These are phyloP conservation scores for Mythimna ferrago DNA, from an alignment of 2,888 invertebrate species.

Conservation along the genomic window DNA sequence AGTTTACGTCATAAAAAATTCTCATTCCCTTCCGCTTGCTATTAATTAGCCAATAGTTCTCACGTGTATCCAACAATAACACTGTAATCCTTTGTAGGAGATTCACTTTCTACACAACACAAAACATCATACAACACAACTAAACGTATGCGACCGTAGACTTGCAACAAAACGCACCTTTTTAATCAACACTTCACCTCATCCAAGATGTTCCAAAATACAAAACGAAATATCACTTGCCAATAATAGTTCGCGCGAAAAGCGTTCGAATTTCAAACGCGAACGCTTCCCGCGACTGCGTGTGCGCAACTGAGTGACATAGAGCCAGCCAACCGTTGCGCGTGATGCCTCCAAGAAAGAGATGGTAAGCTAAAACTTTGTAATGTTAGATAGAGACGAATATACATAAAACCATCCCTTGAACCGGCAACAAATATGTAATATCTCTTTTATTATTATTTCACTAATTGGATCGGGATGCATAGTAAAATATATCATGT, in stretches of 20 bases:
- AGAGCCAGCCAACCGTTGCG: constrained; percentile 77
- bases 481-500: constrained; percentile 72
- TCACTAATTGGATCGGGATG: constrained; percentile 76
- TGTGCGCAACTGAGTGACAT: constrained; percentile 85
- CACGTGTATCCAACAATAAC: constrained; percentile 74
- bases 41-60: constrained; percentile 69
- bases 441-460: constrained; percentile 71
- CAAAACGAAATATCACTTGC: constrained; percentile 61
- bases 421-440: constrained; percentile 57
- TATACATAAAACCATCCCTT: constrained; percentile 75
- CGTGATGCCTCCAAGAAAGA: constrained; percentile 69
- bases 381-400: constrained; percentile 67
- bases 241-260: constrained; percentile 76
- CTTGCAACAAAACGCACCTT: constrained; percentile 57
- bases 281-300: constrained; percentile 81
- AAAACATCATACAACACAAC: constrained; percentile 46
- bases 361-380: constrained; percentile 66
- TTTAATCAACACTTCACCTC: constrained; percentile 61
- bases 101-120: constrained; percentile 76
- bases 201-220: constrained; percentile 64
- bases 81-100: constrained; percentile 80
- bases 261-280: constrained; percentile 77
- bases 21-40: constrained; percentile 64
- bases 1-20: constrained; percentile 61
- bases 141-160: constrained; percentile 44